Base-by-base conservation (phyloP, 2,797 vertebrate species). In the Thaleichthys pacificus region DNA sequence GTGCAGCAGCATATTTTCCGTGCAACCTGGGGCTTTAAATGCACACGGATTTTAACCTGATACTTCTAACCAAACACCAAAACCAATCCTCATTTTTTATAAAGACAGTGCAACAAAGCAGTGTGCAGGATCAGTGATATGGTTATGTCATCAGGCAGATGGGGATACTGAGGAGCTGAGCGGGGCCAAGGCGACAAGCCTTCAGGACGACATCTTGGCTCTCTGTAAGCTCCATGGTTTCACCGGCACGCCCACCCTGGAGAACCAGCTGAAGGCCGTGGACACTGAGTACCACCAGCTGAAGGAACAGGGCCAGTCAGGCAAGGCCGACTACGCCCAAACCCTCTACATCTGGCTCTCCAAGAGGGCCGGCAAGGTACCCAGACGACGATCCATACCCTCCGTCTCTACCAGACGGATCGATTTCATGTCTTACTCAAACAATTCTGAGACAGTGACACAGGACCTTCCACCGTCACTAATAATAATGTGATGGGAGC, bases 141-240 rank as follows among this genome's bases (percentile, higher is more conserved):
- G 3, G 3, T 47, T 12, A 14, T 14, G 11, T 22, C 70, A 75
- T 11, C 81, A 90, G 90, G 70, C 63, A 54, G 83, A 87, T 28
- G 83, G 69, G 28, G 78, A 80, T 30, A 79, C 42, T 30, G 73
- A 77, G 17, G 87, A 88, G 68, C 22, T 85, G 14, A 85, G 78
- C 4, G 76, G 84, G 21, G 89, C 89, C 73, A 87, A 91, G 73
- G 80, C 84, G 9, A 66, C 84, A 5, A 84, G 89, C 0, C 86
- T 73, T 56, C 87, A 88, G 74, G 90, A 94, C 2, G 91, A 93
- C 76, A 84, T 93, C 80, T 77, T 89, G 75, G 89, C 90, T 15
- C 87, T 93, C 74, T 93, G 91, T 72, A 88, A 81, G 47, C 91
- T 93, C 74, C 90, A 93, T 9, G 90, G 92, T 24, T 88, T 91